phyloP scores from a whole-genome alignment of 2,888 invertebrate genomes.

The Alsophila aescularia region DNA sequence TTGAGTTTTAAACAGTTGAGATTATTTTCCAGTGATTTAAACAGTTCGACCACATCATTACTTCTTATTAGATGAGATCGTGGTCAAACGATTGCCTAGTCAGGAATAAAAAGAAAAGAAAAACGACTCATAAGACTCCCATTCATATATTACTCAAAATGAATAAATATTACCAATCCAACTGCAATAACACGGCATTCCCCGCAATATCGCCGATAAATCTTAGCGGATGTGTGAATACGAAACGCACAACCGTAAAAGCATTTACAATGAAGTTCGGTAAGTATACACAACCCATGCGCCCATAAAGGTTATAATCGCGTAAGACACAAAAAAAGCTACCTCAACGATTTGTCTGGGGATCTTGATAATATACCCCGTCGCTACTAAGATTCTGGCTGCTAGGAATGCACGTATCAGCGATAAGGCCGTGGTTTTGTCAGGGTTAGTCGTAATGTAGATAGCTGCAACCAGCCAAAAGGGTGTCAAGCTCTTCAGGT shows the following conservation, averaged over 20 bases:
- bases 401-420: slow-evolving; percentile 49
- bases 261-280: slow-evolving; percentile 36
- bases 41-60: too few relatives aligned
- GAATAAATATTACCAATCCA: slow-evolving; percentile 19
- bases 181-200: slow-evolving; percentile 17
- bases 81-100: not conserved
- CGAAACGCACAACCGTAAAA: slow-evolving; percentile 5
- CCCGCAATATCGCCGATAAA: slow-evolving; percentile 17
- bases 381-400: slow-evolving; percentile 49
- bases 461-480: slow-evolving; percentile 65
- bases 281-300: slow-evolving; percentile 53
- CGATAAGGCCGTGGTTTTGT: slow-evolving; percentile 39
- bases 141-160: slow-evolving; percentile 12
- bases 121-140: not conserved
- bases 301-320: slow-evolving; percentile 55
- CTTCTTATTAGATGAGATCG: too few relatives aligned
- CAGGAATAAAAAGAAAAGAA: slow-evolving; percentile 8
- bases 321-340: slow-evolving; percentile 56
- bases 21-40: too few relatives aligned
- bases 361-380: slow-evolving; percentile 47
- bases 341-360: slow-evolving; percentile 44
- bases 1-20: too few relatives aligned
- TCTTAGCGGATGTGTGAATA: slow-evolving; percentile 11
- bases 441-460: slow-evolving; percentile 58
- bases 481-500: slow-evolving; percentile 60